A percentile compares a stretch with the other conserved stretches of the same genome.
phyloP scores from a whole-genome alignment of 2,797 vertebrate species.

The Agapornis canus region DNA sequence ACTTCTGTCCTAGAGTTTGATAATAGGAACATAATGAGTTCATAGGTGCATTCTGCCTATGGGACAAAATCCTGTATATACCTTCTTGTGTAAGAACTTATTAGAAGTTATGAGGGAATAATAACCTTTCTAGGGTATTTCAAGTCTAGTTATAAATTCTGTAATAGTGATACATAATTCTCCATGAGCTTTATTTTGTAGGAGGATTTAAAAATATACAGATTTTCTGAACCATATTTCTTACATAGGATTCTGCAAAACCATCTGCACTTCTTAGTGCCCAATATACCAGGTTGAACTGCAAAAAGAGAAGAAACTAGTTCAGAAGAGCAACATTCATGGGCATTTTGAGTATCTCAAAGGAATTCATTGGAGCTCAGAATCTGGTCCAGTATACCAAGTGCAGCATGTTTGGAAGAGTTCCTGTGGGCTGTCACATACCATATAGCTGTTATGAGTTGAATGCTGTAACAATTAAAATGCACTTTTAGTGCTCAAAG shows the following conservation, averaged over 20 bases:
- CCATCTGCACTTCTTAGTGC: background rate
- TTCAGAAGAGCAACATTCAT: background rate
- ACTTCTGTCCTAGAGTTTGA: background rate
- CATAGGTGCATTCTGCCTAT: background rate
- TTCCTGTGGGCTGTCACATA: background rate
- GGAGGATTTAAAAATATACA: background rate
- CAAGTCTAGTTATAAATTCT: background rate
- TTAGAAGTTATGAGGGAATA: background rate
- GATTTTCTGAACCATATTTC: background rate
- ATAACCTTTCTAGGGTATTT: background rate
- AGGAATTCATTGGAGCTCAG: background rate
- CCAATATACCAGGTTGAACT: background rate
- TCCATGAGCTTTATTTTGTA: background rate
- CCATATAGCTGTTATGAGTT: background rate
- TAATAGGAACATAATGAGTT: background rate
- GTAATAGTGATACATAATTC: background rate
- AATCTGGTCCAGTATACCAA: background rate
- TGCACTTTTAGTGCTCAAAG: background rate
- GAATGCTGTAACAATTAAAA: background rate
- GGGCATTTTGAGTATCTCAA: background rate
- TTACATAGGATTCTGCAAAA: background rate
- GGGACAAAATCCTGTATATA: background rate
- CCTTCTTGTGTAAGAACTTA: background rate
- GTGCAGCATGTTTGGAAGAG: background rate
- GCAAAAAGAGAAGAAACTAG: background rate